A percentile compares a stretch with the other conserved stretches of the same genome.
Evolutionary conservation across 2,113 vertebrate genomes (phyloP).

Genomic region (Semicossyphus pulcher): DNA sequence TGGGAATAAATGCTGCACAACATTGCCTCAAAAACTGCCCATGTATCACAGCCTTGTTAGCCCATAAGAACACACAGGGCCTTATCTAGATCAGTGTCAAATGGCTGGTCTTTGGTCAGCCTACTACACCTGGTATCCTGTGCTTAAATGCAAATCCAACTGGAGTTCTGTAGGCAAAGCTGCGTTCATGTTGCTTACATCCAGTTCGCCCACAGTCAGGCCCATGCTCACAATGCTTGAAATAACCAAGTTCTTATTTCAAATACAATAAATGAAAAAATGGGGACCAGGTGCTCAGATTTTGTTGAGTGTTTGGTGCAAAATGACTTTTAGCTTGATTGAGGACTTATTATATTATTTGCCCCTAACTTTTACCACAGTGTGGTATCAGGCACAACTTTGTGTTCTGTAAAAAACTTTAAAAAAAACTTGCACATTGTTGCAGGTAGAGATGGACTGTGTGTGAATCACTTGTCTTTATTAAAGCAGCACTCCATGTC

Average conservation of each 20-base stretch:
- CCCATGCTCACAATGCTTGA: slow-evolving; percentile 34
- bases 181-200: slow-evolving; percentile 43
- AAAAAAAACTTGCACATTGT: slow-evolving; percentile 67
- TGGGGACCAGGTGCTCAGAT: slow-evolving; percentile 37
- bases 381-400: slow-evolving; percentile 40
- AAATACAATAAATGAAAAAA: slow-evolving; percentile 13
- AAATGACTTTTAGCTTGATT: slow-evolving; percentile 5
- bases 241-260: slow-evolving; percentile 34
- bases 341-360: slow-evolving; percentile 24
- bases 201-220: slow-evolving; percentile 18
- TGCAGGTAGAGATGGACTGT: slow-evolving; percentile 69
- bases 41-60: slow-evolving; percentile 51
- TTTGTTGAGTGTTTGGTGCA: slow-evolving; percentile 21
- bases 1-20: slow-evolving; percentile 60
- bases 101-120: slow-evolving; percentile 27
- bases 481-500: slow-evolving; percentile 54
- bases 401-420: slow-evolving; percentile 52
- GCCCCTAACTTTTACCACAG: slow-evolving; percentile 7
- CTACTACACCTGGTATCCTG: slow-evolving; percentile 33
- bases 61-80: slow-evolving; percentile 59
- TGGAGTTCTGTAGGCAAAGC: slow-evolving; percentile 39
- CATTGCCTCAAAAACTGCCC: slow-evolving; percentile 66
- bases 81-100: slow-evolving; percentile 40
- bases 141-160: slow-evolving; percentile 31
- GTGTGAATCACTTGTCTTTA: neutral